These are phyloP conservation scores for Amazonetta brasiliensis DNA, from an alignment of 2,797 vertebrate species.

Conservation along the genomic window DNA sequence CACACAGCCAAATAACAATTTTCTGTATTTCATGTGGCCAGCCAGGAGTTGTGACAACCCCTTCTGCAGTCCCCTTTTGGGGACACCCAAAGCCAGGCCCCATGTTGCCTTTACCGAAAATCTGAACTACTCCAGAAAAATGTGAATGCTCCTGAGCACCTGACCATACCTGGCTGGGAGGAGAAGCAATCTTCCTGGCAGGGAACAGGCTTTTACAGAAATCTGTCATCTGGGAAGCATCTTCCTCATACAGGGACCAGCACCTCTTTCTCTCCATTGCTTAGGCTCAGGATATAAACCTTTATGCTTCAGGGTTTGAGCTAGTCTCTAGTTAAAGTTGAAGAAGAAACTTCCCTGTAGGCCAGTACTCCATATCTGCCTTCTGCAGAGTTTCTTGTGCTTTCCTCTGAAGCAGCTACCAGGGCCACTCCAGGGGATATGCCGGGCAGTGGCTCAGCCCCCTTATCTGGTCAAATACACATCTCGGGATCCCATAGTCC, in stretches of 20 bases:
- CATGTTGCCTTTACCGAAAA: not conserved
- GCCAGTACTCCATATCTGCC: conserved; percentile 5
- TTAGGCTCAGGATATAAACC: not conserved
- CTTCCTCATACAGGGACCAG: not conserved
- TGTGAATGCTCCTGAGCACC: fast-evolving
- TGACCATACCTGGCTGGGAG: no score
- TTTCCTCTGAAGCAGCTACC: not conserved
- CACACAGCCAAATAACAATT: not conserved
- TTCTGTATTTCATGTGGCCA: not conserved
- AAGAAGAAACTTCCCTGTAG: conserved; percentile 9
- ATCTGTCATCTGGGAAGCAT: not conserved
- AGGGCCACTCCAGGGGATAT: not conserved
- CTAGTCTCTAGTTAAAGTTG: not conserved
- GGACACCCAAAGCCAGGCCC: not conserved
- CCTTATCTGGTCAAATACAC: not conserved
- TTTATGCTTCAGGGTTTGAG: not conserved
- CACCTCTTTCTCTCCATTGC: not conserved
- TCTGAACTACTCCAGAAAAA: not conserved
- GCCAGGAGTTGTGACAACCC: not conserved
- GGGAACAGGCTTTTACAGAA: not conserved
- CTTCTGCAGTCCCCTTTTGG: not conserved
- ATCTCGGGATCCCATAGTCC: not conserved
- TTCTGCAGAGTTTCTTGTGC: not conserved
- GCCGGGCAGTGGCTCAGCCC: not conserved
- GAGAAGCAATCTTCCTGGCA: not conserved